Conservation (phyloP, 1,140 invertebrate species). For the Panagrolaimus sp. region DNA sequence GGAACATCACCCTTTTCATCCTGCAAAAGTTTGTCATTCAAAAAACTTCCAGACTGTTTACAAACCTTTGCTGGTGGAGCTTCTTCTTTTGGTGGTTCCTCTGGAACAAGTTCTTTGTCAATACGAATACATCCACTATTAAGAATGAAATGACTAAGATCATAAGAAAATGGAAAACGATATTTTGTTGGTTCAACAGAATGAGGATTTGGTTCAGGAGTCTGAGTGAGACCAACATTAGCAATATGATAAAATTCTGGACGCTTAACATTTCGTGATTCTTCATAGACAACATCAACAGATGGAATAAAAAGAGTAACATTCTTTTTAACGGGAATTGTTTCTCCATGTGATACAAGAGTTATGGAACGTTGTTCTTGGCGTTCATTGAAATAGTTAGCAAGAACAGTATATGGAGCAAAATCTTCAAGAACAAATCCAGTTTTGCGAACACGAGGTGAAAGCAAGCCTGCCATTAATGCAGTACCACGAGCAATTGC, state of each 20-base stretch:
- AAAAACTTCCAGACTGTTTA: neutral
- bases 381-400: neutral
- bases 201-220: neutral
- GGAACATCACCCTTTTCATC: neutral
- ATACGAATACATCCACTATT: neutral
- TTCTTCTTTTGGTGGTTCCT: neutral
- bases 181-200: constrained; percentile 4
- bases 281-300: constrained; percentile 1
- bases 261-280: neutral
- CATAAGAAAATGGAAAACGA: neutral
- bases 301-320: neutral
- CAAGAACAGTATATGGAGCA: neutral
- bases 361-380: neutral
- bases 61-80: neutral
- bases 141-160: neutral
- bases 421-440: neutral
- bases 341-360: neutral
- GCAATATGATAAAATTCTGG: constrained; percentile 5
- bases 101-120: neutral
- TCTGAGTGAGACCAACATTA: neutral
- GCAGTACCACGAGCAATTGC: constrained; percentile 75
- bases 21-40: neutral
- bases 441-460: constrained; percentile 2
- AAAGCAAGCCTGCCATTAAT: neutral
- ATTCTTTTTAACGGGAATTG: neutral